Evolutionary conservation across 2,113 vertebrate species (phyloP).

Genomic region (Dermatemys mawii): DNA sequence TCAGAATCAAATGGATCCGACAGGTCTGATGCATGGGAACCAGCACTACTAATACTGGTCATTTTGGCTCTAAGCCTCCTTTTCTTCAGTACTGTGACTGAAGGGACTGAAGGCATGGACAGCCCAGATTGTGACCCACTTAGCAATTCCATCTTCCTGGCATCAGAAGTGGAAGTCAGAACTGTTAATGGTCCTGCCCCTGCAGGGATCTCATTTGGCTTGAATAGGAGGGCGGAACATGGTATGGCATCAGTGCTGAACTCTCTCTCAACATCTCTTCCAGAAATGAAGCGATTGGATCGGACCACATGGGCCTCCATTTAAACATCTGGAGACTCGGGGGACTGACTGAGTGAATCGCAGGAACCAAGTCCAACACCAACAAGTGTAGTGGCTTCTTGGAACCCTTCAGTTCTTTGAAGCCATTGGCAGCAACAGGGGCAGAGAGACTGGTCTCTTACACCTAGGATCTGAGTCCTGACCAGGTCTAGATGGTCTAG

Average conservation of each 20-base stretch:
- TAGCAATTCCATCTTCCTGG: background rate
- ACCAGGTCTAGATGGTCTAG: background rate
- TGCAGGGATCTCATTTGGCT: background rate
- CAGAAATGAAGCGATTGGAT: background rate
- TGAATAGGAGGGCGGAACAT: background rate
- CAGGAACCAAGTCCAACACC: background rate
- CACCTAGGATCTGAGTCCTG: background rate
- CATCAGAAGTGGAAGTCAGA: background rate
- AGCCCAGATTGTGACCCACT: too few species aligned
- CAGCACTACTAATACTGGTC: background rate
- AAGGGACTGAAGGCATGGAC: background rate
- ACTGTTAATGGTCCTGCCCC: background rate
- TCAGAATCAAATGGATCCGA: background rate
- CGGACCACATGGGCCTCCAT: background rate
- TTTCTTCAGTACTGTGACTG: background rate
- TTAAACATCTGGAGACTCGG: background rate
- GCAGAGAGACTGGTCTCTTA: background rate
- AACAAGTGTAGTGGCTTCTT: background rate
- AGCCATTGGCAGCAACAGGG: background rate
- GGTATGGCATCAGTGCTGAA: background rate
- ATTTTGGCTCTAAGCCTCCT: background rate
- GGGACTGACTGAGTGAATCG: background rate
- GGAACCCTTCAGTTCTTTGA: background rate
- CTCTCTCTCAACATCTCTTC: background rate
- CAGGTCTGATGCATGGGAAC: background rate